Conservation (phyloP, 2,113 vertebrate species). For the Chascanopsetta lugubris region DNA sequence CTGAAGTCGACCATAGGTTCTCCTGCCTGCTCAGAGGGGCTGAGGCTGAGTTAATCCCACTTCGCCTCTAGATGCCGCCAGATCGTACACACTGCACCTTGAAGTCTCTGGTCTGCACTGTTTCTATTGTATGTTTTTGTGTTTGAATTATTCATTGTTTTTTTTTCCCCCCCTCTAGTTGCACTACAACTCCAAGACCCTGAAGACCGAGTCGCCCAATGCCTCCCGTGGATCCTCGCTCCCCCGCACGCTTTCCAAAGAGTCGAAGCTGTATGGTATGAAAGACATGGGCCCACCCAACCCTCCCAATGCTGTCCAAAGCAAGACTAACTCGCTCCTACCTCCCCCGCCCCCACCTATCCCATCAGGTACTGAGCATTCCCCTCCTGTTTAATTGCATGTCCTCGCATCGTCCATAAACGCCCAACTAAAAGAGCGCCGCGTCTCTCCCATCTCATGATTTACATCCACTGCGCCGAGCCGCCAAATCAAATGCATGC, state of each 20-base stretch:
- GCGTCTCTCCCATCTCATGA: neutral
- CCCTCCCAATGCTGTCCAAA: conserved; percentile 86
- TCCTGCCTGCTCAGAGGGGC: no score
- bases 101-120: neutral
- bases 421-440: conserved; percentile 20
- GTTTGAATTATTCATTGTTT: neutral
- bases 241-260: conserved; percentile 96
- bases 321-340: conserved; percentile 94
- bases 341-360: conserved; percentile 95
- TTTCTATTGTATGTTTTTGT: neutral
- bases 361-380: conserved; percentile 90
- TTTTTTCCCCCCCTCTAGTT: conserved; percentile 76
- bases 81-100: no score
- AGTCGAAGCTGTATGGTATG: conserved; percentile 99
- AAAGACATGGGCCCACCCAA: conserved; percentile 86
- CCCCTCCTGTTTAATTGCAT: conserved; percentile 67
- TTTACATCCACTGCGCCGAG: conserved; percentile 19
- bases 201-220: conserved; percentile 95
- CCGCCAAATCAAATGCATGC: conserved; percentile 42
- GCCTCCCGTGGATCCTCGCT: conserved; percentile 96
- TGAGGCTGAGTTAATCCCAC: no score
- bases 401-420: conserved; percentile 41
- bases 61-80: no score
- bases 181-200: conserved; percentile 98
- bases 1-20: no score